A percentile compares a stretch with the other conserved stretches of the same genome.
phyloP scores from a whole-genome alignment of 1,140 invertebrate genomes.

The Brachionus rotundiformis region DNA sequence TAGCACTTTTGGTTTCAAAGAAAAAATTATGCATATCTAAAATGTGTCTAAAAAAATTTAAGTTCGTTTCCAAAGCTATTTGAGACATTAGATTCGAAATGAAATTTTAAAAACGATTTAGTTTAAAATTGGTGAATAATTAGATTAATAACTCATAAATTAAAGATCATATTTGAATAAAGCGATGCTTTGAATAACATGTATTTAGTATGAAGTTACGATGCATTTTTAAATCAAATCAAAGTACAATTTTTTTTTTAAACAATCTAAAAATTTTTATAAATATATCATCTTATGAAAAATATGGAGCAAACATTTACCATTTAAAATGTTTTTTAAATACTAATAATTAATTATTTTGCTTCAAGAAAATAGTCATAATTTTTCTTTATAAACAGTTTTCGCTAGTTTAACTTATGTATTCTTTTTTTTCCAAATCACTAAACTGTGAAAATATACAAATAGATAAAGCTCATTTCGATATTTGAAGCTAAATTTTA shows the following conservation, averaged over 20 bases:
- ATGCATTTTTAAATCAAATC: background rate
- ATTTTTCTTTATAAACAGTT: background rate
- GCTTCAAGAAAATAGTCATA: background rate
- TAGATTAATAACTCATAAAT: slow-evolving; percentile 17
- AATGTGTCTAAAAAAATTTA: background rate
- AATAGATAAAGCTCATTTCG: background rate
- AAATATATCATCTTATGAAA: background rate
- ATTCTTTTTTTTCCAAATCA: background rate
- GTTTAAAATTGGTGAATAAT: background rate
- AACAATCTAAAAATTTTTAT: background rate
- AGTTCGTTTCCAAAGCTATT: background rate
- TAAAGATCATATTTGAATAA: background rate
- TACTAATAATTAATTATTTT: background rate
- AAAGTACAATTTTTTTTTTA: slow-evolving; percentile 1
- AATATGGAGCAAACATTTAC: background rate
- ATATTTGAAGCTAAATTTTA: background rate
- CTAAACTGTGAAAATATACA: background rate
- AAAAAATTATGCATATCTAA: background rate
- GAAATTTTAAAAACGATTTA: background rate
- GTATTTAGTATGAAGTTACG: background rate
- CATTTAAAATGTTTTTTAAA: background rate
- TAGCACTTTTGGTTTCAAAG: background rate
- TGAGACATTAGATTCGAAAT: background rate
- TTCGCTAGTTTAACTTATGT: background rate
- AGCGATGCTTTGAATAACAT: background rate